phyloP scores from a whole-genome alignment of 2,113 vertebrate species.

The Dicentrarchus labrax region DNA sequence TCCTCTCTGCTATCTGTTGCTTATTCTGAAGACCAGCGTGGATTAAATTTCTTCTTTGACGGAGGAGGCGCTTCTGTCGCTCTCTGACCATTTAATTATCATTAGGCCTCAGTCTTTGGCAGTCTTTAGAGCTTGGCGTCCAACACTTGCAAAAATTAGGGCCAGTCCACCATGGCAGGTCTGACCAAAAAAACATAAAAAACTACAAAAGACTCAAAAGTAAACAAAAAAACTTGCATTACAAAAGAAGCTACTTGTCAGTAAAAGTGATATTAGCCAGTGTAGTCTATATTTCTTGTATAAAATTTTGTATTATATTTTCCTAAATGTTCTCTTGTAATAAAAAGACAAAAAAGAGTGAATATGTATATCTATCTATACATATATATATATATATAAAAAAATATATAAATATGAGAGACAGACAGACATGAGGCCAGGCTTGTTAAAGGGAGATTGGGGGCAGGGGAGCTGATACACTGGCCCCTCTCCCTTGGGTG shows the following conservation, averaged over 20 bases:
- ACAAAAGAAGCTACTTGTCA: constrained; percentile 84
- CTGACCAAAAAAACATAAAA: constrained; percentile 75
- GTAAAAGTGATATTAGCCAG: constrained; percentile 86
- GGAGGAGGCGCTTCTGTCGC: constrained; percentile 67
- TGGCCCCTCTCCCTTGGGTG: constrained; percentile 71
- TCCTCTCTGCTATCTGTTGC: constrained; percentile 42
- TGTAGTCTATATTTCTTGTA: constrained; percentile 94
- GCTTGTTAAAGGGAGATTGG: constrained; percentile 85
- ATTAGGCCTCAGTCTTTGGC: constrained; percentile 80
- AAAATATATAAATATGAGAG: constrained; percentile 48
- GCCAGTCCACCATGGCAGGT: constrained; percentile 82
- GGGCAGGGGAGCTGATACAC: constrained; percentile 80
- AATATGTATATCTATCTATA: constrained; percentile 72
- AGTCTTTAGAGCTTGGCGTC: constrained; percentile 87
- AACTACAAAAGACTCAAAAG: constrained; percentile 55
- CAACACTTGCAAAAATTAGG: constrained; percentile 71
- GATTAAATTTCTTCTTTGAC: constrained; percentile 49
- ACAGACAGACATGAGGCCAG: constrained; percentile 75
- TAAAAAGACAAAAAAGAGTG: constrained; percentile 81
- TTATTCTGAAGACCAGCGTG: constrained; percentile 43
- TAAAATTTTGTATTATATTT: constrained; percentile 99
- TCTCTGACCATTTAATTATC: constrained; percentile 65
- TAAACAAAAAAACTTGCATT: constrained; percentile 66
- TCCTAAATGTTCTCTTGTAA: constrained; percentile 92
- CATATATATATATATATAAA: constrained; percentile 52